phyloP scores from a whole-genome alignment of 2,888 invertebrate species.

The Lathronympha strigana region DNA sequence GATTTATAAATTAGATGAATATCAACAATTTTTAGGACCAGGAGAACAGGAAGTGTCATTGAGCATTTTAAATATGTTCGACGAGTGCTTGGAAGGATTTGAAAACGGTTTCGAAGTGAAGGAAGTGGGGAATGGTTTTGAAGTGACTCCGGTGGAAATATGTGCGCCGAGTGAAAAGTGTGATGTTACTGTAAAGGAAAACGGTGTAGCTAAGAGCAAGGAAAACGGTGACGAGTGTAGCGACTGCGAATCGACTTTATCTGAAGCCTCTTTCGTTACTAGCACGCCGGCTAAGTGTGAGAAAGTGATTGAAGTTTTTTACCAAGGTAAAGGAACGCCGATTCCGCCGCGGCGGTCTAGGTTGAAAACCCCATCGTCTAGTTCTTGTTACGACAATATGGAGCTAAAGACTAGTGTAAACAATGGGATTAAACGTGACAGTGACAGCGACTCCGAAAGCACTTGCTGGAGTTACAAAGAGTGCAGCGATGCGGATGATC shows the following conservation, averaged over 20 bases:
- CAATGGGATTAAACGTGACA: conserved; percentile 52
- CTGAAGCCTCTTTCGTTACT: conserved; percentile 66
- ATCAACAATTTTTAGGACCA: conserved; percentile 68
- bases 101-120: conserved; percentile 29
- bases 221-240: conserved; percentile 56
- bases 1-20: conserved; percentile 77
- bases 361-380: conserved; percentile 60
- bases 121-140: conserved; percentile 20
- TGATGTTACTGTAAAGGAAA: conserved; percentile 41
- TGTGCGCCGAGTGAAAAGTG: conserved; percentile 42
- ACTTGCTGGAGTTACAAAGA: conserved; percentile 81
- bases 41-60: conserved; percentile 66
- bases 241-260: conserved; percentile 67
- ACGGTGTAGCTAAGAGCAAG: conserved; percentile 45
- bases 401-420: conserved; percentile 52
- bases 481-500: conserved; percentile 62
- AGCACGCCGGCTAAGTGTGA: conserved; percentile 63
- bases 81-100: conserved; percentile 70
- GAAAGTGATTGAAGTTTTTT: conserved; percentile 56
- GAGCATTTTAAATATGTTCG: conserved; percentile 78
- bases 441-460: conserved; percentile 74
- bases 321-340: conserved; percentile 61
- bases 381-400: conserved; percentile 58
- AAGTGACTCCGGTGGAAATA: conserved; percentile 35
- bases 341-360: conserved; percentile 64